Percentiles rank a stretch among this genome's conserved stretches.
Evolutionary conservation across 2,888 invertebrate genomes (phyloP).

Genomic region (Isoperla grammatica): DNA sequence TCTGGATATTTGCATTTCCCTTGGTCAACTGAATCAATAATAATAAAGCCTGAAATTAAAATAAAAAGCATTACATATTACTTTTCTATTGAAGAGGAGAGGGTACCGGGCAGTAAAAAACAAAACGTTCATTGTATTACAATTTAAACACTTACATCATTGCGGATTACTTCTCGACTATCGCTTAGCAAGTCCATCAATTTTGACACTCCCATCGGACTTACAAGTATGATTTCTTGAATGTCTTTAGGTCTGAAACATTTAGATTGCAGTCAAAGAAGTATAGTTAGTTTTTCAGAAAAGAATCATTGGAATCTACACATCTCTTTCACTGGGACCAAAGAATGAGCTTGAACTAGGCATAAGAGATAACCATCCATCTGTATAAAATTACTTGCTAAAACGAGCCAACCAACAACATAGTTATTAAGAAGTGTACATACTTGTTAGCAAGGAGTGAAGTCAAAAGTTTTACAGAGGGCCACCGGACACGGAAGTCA

Average conservation of each 20-base stretch:
- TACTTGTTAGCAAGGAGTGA: slow-evolving; percentile 73
- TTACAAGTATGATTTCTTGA: slow-evolving; percentile 79
- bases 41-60: slow-evolving; percentile 60
- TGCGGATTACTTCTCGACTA: slow-evolving; percentile 89
- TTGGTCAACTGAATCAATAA: slow-evolving; percentile 88
- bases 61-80: slow-evolving; percentile 22
- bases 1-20: slow-evolving; percentile 95
- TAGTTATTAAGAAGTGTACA: too few relatives aligned
- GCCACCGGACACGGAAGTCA: slow-evolving; percentile 88
- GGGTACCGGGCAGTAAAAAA: slow-evolving; percentile 5
- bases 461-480: slow-evolving; percentile 82
- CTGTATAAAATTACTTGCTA: too few relatives aligned
- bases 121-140: neutral
- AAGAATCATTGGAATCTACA: too few relatives aligned
- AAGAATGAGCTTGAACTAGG: too few relatives aligned
- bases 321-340: too few relatives aligned
- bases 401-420: too few relatives aligned
- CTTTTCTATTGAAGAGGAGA: too few relatives aligned
- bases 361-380: too few relatives aligned
- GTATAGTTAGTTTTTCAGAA: too few relatives aligned
- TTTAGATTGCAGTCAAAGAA: too few relatives aligned
- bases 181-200: slow-evolving; percentile 95
- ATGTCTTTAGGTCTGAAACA: slow-evolving; percentile 67
- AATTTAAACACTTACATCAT: slow-evolving; percentile 62
- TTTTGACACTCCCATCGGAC: slow-evolving; percentile 96